Evolutionary conservation across 1,140 invertebrate species (phyloP), one percentile per base, ranked within the genome.

Genomic region (Agrypnia vestita): DNA sequence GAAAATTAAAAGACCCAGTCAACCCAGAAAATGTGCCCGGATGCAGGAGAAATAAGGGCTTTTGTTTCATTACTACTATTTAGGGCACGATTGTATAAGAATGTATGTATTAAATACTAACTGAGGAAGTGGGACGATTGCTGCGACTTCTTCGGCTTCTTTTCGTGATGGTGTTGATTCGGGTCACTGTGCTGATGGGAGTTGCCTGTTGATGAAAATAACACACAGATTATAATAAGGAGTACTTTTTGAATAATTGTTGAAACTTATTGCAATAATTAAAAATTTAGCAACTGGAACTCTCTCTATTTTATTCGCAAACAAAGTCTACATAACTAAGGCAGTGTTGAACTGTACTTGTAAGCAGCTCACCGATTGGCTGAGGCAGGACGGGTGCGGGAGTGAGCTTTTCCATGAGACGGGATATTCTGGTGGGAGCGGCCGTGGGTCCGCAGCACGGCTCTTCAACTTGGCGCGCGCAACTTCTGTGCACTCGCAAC

Each of bases 401-500:
- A 13, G 69, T 53, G 9, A 83, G 51, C 84, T 92, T 91, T 82
- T 94, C 94, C 92, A 95, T 95, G 72, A 95, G 88, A 87, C 94
- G 93, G 80, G 93, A 94, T 82, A 95, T 94, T 76, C 93, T 88
- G 86, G 92, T 93, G 80, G 92, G 91, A 35, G 89, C 88, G 76
- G 92, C 67, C 61, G 94, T 88, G 78, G 95, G 94, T 7, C 96
- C 95, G 13, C 95, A 94, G 86, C 96, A 97, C 84, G 90, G 92
- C 87, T 98, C 96, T 82, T 97, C 96, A 74, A 97, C 93, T 10
- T 92, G 88, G 85, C 93, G 93, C 19, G 95, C 93, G 89, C 97
- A 98, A 69, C 91, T 88, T 83, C 96, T 94, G 90, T 98, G 97
- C 84, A 98, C 93, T 84, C 96, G 96, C 82, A 97, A 91, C 85